Evolutionary conservation across 1,140 invertebrate genomes (phyloP).

Genomic region (Drosophila takahashii): DNA sequence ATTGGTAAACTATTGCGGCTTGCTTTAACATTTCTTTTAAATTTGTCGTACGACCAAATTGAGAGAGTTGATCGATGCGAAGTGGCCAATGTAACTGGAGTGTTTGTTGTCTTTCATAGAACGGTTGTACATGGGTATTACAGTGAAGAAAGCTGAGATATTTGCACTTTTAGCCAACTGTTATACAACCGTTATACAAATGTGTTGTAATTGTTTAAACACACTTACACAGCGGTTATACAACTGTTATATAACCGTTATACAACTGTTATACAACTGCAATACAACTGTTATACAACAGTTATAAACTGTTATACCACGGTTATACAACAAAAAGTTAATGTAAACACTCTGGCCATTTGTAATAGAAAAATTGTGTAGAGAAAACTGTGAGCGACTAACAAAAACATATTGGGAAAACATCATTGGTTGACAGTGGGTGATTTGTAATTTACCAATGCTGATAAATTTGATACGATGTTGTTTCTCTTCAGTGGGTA

Average conservation of each 20-base stretch:
- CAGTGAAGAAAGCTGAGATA: not conserved
- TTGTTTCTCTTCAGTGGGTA: constrained; percentile 10
- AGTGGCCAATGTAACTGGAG: constrained; percentile 4
- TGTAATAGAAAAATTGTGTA: not conserved
- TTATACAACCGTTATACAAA: not conserved
- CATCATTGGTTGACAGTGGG: constrained; percentile 16
- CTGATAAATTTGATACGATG: constrained; percentile 26
- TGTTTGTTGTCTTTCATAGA: not conserved
- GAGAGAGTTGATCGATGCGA: constrained; percentile 5
- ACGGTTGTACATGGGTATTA: not conserved
- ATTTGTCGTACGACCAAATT: constrained; percentile 7
- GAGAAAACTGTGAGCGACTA: not conserved
- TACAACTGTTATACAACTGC: constrained; percentile 1
- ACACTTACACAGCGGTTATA: not conserved
- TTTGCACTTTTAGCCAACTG: not conserved
- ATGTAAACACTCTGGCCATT: constrained; percentile 4
- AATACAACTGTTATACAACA: not conserved
- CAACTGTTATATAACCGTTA: not conserved
- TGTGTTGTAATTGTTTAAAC: not conserved
- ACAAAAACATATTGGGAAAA: not conserved
- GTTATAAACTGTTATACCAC: constrained; percentile 2
- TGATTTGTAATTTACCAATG: constrained; percentile 23
- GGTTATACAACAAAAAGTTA: not conserved
- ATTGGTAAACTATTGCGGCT: constrained; percentile 6
- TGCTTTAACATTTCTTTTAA: not conserved